Conservation (phyloP, 1,140 invertebrate genomes). For the Cyrtorhinus lividipennis region DNA sequence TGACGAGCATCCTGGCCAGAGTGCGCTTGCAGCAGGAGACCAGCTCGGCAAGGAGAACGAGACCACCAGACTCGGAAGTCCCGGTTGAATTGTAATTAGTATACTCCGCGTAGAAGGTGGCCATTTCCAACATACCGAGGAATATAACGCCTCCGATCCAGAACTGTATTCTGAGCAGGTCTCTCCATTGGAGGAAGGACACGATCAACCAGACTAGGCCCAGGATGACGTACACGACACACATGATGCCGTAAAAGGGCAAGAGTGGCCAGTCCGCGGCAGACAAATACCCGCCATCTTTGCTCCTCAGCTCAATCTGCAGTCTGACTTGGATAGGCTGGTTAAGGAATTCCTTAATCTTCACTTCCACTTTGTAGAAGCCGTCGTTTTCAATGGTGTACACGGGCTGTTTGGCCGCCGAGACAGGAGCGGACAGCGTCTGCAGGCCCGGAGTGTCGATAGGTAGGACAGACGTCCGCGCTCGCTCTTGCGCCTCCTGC, state of each 20-base stretch:
- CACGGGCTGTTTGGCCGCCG: conserved; percentile 28
- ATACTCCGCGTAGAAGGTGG: conserved; percentile 82
- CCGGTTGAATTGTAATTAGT: conserved; percentile 63
- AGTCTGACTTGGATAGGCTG: conserved; percentile 35
- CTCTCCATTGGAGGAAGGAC: conserved; percentile 75
- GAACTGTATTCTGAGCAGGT: conserved; percentile 84
- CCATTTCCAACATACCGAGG: conserved; percentile 69
- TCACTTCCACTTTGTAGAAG: conserved; percentile 37
- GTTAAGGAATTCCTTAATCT: conserved; percentile 24
- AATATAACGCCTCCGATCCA: conserved; percentile 87
- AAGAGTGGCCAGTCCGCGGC: conserved; percentile 58
- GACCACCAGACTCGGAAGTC: conserved; percentile 39
- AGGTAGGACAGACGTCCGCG: background rate
- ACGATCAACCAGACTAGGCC: conserved; percentile 71
- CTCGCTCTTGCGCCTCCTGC: background rate
- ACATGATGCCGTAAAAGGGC: conserved; percentile 85
- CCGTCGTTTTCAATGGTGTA: conserved; percentile 36
- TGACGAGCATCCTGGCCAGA: conserved; percentile 78
- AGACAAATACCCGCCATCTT: conserved; percentile 56
- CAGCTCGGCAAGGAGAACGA: conserved; percentile 68
- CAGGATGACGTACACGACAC: conserved; percentile 67
- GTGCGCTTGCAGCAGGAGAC: conserved; percentile 79
- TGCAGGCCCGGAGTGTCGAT: background rate
- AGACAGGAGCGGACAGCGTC: background rate
- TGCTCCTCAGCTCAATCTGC: conserved; percentile 46